Conservation (phyloP, 2,113 vertebrate species). For the Smithornis capensis region DNA sequence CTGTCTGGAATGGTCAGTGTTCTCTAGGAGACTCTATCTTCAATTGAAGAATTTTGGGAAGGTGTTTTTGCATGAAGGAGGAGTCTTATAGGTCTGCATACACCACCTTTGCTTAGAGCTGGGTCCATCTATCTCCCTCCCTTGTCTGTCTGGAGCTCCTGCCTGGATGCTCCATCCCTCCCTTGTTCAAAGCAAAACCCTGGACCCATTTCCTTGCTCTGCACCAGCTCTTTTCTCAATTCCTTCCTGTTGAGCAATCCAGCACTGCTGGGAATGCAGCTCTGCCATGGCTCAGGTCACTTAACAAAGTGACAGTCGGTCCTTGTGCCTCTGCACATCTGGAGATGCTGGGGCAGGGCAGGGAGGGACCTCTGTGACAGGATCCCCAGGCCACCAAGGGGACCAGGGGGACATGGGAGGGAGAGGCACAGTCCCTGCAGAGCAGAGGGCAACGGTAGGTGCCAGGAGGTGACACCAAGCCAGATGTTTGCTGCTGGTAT, state of each 20-base stretch:
- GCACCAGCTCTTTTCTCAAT: not conserved
- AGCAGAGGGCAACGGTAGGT: not conserved
- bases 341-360: not conserved
- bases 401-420: not conserved
- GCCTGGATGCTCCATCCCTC: not conserved
- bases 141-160: not conserved
- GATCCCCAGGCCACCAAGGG: not conserved
- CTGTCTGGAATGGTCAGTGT: not conserved
- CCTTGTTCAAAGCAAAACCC: not conserved
- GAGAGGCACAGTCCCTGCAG: not conserved
- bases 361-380: not conserved
- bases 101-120: not conserved
- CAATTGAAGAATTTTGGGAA: not conserved
- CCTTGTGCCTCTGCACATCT: not conserved
- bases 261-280: not conserved
- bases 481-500: not conserved
- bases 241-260: not conserved
- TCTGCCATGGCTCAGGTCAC: fast-evolving
- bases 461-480: not conserved
- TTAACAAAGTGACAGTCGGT: not conserved
- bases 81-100: not conserved
- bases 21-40: not conserved
- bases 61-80: not conserved
- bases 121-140: not conserved
- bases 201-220: not conserved